Conservation (phyloP, 2,797 vertebrate genomes). For the Gambusia yucatana region DNA sequence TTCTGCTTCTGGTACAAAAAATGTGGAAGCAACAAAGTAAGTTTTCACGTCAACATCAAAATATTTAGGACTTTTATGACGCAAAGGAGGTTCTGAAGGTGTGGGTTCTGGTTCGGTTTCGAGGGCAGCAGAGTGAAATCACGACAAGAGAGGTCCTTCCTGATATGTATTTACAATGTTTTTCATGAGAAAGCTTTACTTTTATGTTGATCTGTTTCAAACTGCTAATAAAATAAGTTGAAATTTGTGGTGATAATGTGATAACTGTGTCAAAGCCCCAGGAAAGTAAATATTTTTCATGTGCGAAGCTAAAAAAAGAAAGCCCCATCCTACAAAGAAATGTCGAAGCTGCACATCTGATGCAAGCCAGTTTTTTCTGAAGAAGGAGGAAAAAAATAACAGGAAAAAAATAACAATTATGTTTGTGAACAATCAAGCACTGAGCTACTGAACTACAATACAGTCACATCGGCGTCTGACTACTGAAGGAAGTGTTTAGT, state of each 20-base stretch:
- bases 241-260: neutral
- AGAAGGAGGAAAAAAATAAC: neutral
- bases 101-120: neutral
- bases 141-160: neutral
- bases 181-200: neutral
- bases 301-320: neutral
- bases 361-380: neutral
- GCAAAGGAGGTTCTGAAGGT: neutral
- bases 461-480: neutral
- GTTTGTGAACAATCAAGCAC: neutral
- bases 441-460: neutral
- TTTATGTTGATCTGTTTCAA: neutral
- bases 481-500: neutral
- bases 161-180: neutral
- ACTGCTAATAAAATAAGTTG: neutral
- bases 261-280: neutral
- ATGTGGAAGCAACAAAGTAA: conserved; percentile 23
- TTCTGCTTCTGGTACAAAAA: conserved; percentile 22
- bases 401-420: neutral
- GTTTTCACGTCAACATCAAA: neutral
- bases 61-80: neutral
- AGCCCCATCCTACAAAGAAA: neutral
- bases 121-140: too few species aligned
- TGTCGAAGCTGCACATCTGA: neutral
- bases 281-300: neutral